Percentiles rank a stretch among this genome's conserved stretches.
Evolutionary conservation across 2,888 invertebrate genomes (phyloP).

Genomic region (Sphaerophoria taeniata): DNA sequence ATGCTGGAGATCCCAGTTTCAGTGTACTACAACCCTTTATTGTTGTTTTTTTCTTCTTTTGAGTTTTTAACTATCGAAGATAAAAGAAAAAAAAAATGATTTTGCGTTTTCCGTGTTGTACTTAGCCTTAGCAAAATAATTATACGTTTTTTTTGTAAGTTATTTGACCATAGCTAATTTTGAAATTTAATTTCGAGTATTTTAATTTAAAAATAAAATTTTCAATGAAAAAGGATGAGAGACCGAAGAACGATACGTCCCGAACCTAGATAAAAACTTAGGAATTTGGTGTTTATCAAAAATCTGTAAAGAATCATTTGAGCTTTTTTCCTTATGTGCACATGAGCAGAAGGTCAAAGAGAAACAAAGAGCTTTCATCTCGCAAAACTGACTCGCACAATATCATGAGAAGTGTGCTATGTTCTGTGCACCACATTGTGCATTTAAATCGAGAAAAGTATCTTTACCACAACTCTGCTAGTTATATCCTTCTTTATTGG

Average conservation of each 20-base stretch:
- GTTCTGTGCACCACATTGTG: constrained; percentile 28
- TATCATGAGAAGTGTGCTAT: constrained; percentile 6
- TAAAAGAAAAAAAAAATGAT: neutral
- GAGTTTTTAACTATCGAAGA: neutral
- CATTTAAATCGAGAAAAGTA: constrained; percentile 61
- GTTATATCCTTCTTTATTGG: constrained; percentile 61
- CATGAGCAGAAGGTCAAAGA: constrained; percentile 42
- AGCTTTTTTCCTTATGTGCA: constrained; percentile 61
- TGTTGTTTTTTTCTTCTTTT: constrained; percentile 11
- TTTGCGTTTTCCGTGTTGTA: constrained; percentile 3
- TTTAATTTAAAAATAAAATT: neutral
- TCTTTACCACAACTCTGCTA: constrained; percentile 58
- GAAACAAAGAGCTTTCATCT: constrained; percentile 48
- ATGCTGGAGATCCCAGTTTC: constrained; percentile 62
- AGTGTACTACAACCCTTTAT: constrained; percentile 58
- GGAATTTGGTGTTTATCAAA: constrained; percentile 61
- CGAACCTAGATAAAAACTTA: constrained; percentile 52
- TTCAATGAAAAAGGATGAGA: constrained; percentile 11
- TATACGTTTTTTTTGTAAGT: neutral
- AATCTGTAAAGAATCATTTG: constrained; percentile 25
- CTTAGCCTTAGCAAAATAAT: neutral
- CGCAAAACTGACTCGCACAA: constrained; percentile 9
- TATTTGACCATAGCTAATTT: neutral
- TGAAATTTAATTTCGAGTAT: neutral
- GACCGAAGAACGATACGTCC: constrained; percentile 63